Base-by-base conservation (phyloP, 2,888 invertebrate species). In the Linyphia triangularis region DNA sequence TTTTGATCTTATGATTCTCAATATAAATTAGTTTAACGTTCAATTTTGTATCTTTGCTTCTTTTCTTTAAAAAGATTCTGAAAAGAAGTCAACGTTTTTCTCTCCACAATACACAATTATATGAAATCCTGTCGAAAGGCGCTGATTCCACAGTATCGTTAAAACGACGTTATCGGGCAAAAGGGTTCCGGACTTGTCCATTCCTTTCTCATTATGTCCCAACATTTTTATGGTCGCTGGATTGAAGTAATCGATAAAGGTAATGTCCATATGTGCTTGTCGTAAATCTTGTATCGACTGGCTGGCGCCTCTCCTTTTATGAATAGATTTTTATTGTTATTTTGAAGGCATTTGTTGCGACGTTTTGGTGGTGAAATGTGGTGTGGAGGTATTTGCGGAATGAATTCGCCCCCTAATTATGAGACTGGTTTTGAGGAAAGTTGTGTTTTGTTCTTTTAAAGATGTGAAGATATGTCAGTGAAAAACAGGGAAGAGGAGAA, bases 171-270 rank as follows among this genome's bases (percentile, higher is more conserved):
- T 67, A 61, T 81, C 69, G 10, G 30, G 61, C 33, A 37, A 82
- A 82, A 72, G 70, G 57, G 61, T 65, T 43, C n/a, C 28, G 26
- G 13, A 33, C 59, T 10, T 28, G 7, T 40, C 30, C 40, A 28
- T 67, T 26, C 43, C n/a, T 19, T 19, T 19, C 77, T 85, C 77
- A 59, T 85, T 85, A 85, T 67, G 70, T 40, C 43, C n/a, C 43
- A 10, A 28, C 57, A 26, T 13, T 5, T 78, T 85, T 85, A 78
- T 63, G 69, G 30, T 40, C 57, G 19, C 57, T n/a, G 77, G 33
- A 59, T 57, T 72, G 82, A 67, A 59, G 63, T 30, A 63, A 70
- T 78, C 78, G 78, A 78, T 78, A 85, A 85, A 72, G 43, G 78
- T 73, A 73, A 73, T 73, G 73, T 73, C 73, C 73, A 9, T 77